Base-by-base conservation (phyloP, 2,888 invertebrate genomes). In the Trimorus sp. region DNA sequence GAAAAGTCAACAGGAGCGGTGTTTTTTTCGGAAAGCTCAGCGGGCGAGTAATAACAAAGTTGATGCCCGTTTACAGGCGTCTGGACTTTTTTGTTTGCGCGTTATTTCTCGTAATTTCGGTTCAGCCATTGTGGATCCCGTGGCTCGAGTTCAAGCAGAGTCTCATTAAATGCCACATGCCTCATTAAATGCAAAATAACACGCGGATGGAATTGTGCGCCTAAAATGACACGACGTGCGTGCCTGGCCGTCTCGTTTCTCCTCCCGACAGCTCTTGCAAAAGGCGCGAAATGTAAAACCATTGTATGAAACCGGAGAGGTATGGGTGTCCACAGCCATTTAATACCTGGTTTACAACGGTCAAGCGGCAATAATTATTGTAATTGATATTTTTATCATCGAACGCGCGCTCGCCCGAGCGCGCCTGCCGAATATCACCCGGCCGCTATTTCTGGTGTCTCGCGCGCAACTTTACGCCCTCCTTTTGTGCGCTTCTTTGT, bases 221-320 rank as follows among this genome's bases (percentile, higher is more conserved):
- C 16, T 45, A 60, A 60, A 60, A 42, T 36, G 40, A 37, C 51
- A 49, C 40, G 45, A 16, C 49, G 65, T 71, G 59, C 53, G 37
- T 56, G 38, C 37, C n/a, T 53, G 11, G 70, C 2, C 37, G 14
- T 65, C 63, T 65, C 36, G 36, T 71, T 66, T 66, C 59, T 7
- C 58, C 15, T 71, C 68, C 37, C 36, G 40, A 79, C 58, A 53
- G 59, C 45, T 66, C 40, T 63, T 70, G 42, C 53, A 74, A 74
- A 79, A 74, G 69, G 53, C 40, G 54, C 51, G 62, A 74, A 79
- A 62, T 59, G 37, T 70, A 59, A 79, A 48, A 70, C 79, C 70
- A 70, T 63, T 70, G 74, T 65, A 63, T 70, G 79, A 79, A 75
- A 79, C 58, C 53, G 16, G 70, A 79, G 69, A 79, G 63, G 53